phyloP scores from a whole-genome alignment of 1,140 invertebrate species.

The Macrostomum lignano region DNA sequence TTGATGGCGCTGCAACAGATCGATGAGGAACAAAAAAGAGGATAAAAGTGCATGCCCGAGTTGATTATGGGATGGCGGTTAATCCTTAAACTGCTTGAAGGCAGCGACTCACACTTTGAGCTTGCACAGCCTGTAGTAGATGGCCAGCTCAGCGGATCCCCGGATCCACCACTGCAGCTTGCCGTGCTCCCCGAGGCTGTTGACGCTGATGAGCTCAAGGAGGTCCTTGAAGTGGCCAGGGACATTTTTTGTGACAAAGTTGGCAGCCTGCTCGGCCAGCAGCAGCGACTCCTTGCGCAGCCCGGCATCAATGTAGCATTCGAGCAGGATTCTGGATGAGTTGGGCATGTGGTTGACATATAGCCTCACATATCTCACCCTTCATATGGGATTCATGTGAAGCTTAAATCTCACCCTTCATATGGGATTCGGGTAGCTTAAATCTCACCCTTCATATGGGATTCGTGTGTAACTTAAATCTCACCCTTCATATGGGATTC shows the following conservation, averaged over 20 bases:
- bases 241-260: slow-evolving; percentile 21
- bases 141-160: slow-evolving; percentile 14
- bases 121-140: slow-evolving; percentile 21
- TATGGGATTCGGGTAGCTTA: no score
- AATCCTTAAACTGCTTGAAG: neutral
- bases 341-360: neutral
- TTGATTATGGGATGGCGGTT: neutral
- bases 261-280: slow-evolving; percentile 13
- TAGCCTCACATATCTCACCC: no score
- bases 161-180: slow-evolving; percentile 19
- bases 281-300: slow-evolving; percentile 15
- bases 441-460: no score
- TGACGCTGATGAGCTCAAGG: slow-evolving; percentile 21
- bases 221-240: slow-evolving; percentile 18
- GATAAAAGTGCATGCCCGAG: neutral
- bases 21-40: neutral
- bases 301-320: slow-evolving; percentile 22
- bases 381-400: no score
- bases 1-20: slow-evolving; percentile 6
- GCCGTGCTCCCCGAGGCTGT: slow-evolving; percentile 16
- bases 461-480: no score
- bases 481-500: no score
- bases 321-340: slow-evolving; percentile 17
- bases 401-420: no score
- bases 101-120: slow-evolving; percentile 17